A percentile compares a stretch with the other conserved stretches of the same genome.
Conservation (phyloP, 2,888 invertebrate species). For the Acanthosoma haemorrhoidale region DNA sequence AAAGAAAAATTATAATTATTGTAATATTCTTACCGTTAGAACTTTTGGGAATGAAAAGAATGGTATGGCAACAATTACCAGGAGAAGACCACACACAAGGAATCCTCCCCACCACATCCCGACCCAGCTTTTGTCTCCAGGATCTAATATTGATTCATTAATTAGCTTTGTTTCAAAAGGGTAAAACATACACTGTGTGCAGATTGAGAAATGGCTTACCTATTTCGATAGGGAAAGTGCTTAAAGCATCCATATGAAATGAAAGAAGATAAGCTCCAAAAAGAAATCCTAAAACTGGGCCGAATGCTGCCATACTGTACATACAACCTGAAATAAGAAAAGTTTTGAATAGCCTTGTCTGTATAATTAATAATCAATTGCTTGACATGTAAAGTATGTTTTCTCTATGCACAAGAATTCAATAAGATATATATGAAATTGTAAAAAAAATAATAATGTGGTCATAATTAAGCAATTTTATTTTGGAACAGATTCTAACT, state of each 20-base stretch:
- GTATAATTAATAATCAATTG: too few species aligned
- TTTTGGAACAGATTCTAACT: too few species aligned
- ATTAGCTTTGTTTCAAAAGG: neutral
- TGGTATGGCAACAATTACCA: conserved; percentile 80
- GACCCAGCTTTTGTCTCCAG: conserved; percentile 79
- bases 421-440: too few species aligned
- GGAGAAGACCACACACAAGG: conserved; percentile 77
- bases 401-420: too few species aligned
- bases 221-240: conserved; percentile 64
- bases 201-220: conserved; percentile 51
- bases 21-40: conserved; percentile 42
- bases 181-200: neutral
- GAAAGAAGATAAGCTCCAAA: conserved; percentile 85
- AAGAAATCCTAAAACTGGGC: conserved; percentile 89
- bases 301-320: conserved; percentile 95
- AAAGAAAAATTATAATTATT: neutral
- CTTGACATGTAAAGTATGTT: too few species aligned
- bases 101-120: conserved; percentile 97
- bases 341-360: too few species aligned
- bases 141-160: conserved; percentile 51
- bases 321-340: too few species aligned
- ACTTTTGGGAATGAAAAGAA: conserved; percentile 89
- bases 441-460: too few species aligned
- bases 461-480: too few species aligned
- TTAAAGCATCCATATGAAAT: conserved; percentile 86